Evolutionary conservation across 1,140 invertebrate genomes (phyloP), one percentile per base, ranked within the genome.

Genomic region (Phenacoccus solenopsis): DNA sequence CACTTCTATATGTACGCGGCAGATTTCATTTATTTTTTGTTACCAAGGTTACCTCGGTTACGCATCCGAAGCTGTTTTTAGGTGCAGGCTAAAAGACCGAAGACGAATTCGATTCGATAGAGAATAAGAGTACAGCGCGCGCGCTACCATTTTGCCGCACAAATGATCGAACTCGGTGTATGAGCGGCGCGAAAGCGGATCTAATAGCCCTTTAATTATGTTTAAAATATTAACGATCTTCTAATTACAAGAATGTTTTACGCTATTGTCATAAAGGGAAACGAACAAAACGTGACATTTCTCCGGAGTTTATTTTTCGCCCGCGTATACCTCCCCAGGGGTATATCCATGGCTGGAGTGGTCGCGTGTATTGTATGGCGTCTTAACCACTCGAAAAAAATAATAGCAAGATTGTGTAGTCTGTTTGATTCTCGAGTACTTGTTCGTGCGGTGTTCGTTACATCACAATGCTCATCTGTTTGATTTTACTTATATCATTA

Each of bases 251-350:
- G 5, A 9, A 16, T n/a, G 16, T 49, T 49, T 49, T 49, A 49
- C 5, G 38, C 38, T 49, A 9, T 49, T 49, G 38, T 49, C 38
- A 49, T n/a, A 49, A 49, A 49, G 38, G 38, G 38, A 49, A n/a
- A 49, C 38, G 38, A 49, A 49, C 38, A 49, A 49, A 49, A 49
- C 38, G 38, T 49, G 38, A 49, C 38, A 49, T 49, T 49, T 49
- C 38, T 49, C 38, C 38, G 38, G 38, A n/a, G 38, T 49, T 10
- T 49, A 49, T 49, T 49, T 49, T 49, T 49, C 38, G 20, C 38
- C 20, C 38, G 20, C 38, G 20, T 32, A 32, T 49, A 49, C 38
- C 38, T 49, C 38, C 38, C 38, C 38, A 16, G 38, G 38, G 38
- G 20, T n/a, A n/a, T 10, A 49, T 49, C 38, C 38, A 49, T 49